These are phyloP conservation scores for silkworm (Bombyx mori) DNA, from an alignment of 1,140 invertebrate genomes.

Conservation along the genomic window ASM3026992v2 NC_085132.1:10357001-10357500, in stretches of 20 bases:
- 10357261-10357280: too few species aligned
- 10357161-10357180: conserved; percentile 3
- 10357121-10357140: conserved; percentile 8
- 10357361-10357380: not conserved
- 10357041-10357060: conserved; percentile 27
- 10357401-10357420: too few species aligned
- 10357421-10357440: too few species aligned
- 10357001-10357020: conserved; percentile 66
- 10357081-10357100: conserved; percentile 24
- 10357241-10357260: too few species aligned
- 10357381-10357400: too few species aligned
- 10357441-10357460: too few species aligned
- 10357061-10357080: conserved; percentile 36
- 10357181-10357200: conserved; percentile 2
- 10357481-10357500: too few species aligned
- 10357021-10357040: conserved; percentile 39
- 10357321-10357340: not conserved
- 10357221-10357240: conserved; percentile 5
- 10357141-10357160: not conserved
- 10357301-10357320: not conserved
- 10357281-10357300: too few species aligned
- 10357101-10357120: conserved; percentile 16
- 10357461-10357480: too few species aligned
- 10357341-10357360: not conserved
- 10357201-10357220: conserved; percentile 13